phyloP scores from a whole-genome alignment of 2,797 vertebrate species.

The Pangasius mekongensis region DNA sequence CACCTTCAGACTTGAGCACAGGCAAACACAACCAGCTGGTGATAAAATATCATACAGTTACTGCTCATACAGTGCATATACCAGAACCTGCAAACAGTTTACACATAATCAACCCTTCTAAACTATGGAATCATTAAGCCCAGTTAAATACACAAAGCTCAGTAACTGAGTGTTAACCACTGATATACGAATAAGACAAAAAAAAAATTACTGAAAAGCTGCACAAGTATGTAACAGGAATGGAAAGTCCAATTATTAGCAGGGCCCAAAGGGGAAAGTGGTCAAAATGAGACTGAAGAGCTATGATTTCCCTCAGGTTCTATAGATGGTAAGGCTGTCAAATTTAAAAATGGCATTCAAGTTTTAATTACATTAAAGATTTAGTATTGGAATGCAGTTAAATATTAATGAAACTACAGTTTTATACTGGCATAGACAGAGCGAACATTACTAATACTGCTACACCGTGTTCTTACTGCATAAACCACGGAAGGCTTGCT shows the following conservation, averaged over 20 bases:
- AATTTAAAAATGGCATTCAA: conserved; percentile 28
- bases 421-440: neutral
- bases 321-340: conserved; percentile 45
- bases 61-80: neutral
- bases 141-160: conserved; percentile 30
- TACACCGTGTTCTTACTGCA: neutral
- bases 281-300: conserved; percentile 49
- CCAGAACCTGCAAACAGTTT: conserved; percentile 6
- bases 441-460: neutral
- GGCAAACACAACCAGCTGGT: conserved; percentile 20
- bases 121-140: neutral
- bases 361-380: conserved; percentile 34
- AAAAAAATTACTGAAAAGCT: conserved; percentile 26
- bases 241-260: conserved; percentile 54
- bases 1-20: conserved; percentile 19
- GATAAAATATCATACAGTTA: conserved; percentile 24
- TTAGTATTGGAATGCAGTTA: conserved; percentile 19
- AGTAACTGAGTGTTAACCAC: conserved; percentile 21
- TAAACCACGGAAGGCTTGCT: neutral
- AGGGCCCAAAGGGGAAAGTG: conserved; percentile 28
- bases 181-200: conserved; percentile 39
- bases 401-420: conserved; percentile 8
- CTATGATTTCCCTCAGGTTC: conserved; percentile 57
- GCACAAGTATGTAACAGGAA: conserved; percentile 53
- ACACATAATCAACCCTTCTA: conserved; percentile 19